Evolutionary conservation across 2,888 invertebrate species (phyloP).

Genomic region (Leptarthrus brevirostris): DNA sequence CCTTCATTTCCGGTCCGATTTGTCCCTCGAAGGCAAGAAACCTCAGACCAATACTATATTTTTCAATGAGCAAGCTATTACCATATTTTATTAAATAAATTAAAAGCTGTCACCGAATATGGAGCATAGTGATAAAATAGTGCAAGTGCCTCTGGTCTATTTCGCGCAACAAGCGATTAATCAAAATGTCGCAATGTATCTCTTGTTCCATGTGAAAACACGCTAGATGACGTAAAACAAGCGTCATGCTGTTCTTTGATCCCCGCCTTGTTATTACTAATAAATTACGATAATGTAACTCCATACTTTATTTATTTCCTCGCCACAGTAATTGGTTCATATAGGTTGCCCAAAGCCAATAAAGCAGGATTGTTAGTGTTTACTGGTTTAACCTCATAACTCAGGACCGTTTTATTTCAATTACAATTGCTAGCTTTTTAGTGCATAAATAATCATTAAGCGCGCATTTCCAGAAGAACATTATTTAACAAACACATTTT

Average conservation of each 20-base stretch:
- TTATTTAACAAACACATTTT: background rate
- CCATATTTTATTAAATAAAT: background rate
- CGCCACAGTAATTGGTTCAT: constrained; percentile 3
- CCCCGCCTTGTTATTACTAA: constrained; percentile 4
- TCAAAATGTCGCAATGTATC: constrained; percentile 27
- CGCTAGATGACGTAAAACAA: background rate
- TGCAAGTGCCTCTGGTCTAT: constrained; percentile 2
- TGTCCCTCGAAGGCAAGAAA: no score
- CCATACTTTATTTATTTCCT: constrained; percentile 22
- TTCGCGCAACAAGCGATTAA: constrained; percentile 8
- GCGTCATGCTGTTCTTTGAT: background rate
- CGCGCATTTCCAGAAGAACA: background rate
- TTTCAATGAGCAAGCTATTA: background rate
- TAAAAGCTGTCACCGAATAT: constrained; percentile 57
- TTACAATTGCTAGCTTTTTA: constrained; percentile 14
- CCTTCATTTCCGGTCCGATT: no score
- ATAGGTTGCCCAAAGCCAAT: constrained; percentile 27
- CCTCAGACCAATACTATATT: no score
- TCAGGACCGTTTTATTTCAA: constrained; percentile 21
- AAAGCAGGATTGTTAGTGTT: background rate
- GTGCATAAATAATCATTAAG: constrained; percentile 13
- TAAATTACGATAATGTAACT: constrained; percentile 25
- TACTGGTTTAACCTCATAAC: background rate
- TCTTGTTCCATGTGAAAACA: background rate
- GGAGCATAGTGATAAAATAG: constrained; percentile 5